phyloP scores from a whole-genome alignment of 2,797 vertebrate species.

The Argentina silus region DNA sequence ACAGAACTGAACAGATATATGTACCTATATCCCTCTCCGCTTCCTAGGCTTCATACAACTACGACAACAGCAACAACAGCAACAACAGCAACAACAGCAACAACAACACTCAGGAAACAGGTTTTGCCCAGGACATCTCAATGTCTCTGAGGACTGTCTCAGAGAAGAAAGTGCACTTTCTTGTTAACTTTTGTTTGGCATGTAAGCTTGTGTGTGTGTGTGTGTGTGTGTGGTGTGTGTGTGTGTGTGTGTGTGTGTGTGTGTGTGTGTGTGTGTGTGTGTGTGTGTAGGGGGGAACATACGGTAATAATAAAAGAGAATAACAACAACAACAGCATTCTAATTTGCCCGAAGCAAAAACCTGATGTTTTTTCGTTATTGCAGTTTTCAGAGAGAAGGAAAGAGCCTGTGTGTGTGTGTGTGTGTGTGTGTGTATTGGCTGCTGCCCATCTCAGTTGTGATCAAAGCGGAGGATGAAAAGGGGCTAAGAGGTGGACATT shows the following conservation, averaged over 20 bases:
- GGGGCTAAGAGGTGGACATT: neutral
- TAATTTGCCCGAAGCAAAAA: neutral
- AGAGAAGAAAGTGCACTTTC: neutral
- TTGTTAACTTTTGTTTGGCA: neutral
- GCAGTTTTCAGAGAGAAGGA: neutral
- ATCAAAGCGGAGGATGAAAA: constrained; percentile 34
- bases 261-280: neutral
- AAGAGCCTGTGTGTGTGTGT: neutral
- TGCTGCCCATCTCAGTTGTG: neutral
- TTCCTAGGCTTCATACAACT: too few relatives aligned
- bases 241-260: neutral
- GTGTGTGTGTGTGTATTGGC: neutral
- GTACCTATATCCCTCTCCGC: too few relatives aligned
- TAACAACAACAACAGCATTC: neutral
- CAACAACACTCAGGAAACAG: too few relatives aligned
- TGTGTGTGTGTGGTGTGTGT: neutral
- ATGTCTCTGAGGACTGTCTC: too few relatives aligned
- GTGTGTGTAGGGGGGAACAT: neutral
- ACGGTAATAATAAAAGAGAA: neutral
- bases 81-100: too few relatives aligned
- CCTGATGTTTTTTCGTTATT: neutral
- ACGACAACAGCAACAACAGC: too few relatives aligned
- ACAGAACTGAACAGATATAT: too few relatives aligned
- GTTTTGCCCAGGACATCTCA: too few relatives aligned
- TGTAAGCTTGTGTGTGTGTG: neutral